Evolutionary conservation across 1,140 invertebrate species (phyloP), one percentile per base, ranked within the genome.

Genomic region (Pseudomyrmex gracilis): DNA sequence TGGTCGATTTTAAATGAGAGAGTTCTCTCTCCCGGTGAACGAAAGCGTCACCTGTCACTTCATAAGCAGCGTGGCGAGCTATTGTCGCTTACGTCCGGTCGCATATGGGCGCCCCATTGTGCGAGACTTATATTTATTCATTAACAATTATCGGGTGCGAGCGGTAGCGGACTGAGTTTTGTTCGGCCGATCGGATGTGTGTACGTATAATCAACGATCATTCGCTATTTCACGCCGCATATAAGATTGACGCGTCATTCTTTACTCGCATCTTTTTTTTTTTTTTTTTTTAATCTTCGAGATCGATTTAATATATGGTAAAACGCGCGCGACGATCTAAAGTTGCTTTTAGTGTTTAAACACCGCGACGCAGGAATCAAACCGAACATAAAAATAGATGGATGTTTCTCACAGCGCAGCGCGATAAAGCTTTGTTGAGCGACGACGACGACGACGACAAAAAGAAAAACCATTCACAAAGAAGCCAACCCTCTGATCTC

Each of bases 41-140:
- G 68, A 89, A 87, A 78, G 63, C 82, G 83, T 91, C 90, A 90
- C 88, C 90, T 90, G 90, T 90, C 88, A 78, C 71, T 85, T 68
- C 82, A 83, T 84, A 76, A 86, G 53, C 68, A 83, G 85, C 87
- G 73, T 47, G 82, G 74, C 61, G 88, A 66, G 74, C 83, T 82
- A 89, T 90, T 90, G 86, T 91, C 78, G 87, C 85, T 89, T 85
- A 85, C 89, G 85, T 91, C 89, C 90, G 90, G 87, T 85, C 68
- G 43, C 68, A 84, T 91, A 89, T 88, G 77, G 82, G 77, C 66
- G 22, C 61, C 47, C 86, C 84, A 89, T 89, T 91, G 87, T 90
- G 74, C 76, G 24, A 45, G 68, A 84, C 90, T 92, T 90, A 90
- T 92, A 91, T 92, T 90, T 91, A 92, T 91, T 92, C 90, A 92